phyloP scores from a whole-genome alignment of 2,113 vertebrate genomes.

The Nansenia antarctica region DNA sequence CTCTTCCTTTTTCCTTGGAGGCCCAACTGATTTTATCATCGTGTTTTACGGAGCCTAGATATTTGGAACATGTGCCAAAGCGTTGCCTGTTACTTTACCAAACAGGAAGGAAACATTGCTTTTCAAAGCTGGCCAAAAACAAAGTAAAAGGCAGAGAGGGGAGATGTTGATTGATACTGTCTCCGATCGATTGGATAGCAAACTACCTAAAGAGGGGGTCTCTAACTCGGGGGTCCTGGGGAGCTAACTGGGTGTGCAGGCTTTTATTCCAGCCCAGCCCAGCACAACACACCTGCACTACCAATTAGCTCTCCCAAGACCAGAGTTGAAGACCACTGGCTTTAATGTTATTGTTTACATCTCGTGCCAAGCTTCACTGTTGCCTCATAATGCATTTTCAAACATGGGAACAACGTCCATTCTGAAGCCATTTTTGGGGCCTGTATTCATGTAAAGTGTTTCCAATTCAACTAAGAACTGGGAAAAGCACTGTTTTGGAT shows the following conservation, averaged over 20 bases:
- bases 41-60: conserved; percentile 29
- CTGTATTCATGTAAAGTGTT: not conserved
- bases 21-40: conserved; percentile 9
- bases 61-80: conserved; percentile 29
- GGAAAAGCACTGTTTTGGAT: not conserved
- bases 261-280: no score
- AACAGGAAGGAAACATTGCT: conserved; percentile 2
- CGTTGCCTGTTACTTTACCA: conserved; percentile 4
- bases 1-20: not conserved
- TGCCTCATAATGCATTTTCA: not conserved
- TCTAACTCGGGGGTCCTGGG: no score
- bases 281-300: no score
- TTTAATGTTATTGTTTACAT: conserved; percentile 21
- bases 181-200: not conserved
- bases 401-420: not conserved
- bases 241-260: no score
- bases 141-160: not conserved
- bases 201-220: no score
- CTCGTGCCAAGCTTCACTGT: conserved; percentile 33
- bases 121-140: not conserved
- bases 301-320: no score
- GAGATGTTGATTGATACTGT: not conserved
- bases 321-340: no score
- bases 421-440: not conserved
- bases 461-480: not conserved